Base-by-base conservation (phyloP, 2,797 vertebrate species). In the Phalloptychus januarius region DNA sequence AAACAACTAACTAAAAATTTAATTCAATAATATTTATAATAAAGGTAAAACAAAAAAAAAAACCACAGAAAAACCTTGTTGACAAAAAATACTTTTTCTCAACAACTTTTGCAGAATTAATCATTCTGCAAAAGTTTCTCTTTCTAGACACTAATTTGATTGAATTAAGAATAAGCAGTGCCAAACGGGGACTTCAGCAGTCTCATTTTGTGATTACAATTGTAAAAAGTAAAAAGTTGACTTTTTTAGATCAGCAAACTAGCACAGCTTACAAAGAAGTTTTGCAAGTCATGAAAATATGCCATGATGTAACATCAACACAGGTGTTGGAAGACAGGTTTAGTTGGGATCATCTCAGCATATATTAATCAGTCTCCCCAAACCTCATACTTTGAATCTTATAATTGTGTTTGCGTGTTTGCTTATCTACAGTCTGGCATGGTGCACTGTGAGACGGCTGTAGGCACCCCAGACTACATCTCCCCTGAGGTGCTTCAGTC, bases 391-490 rank as follows among this genome's bases (percentile, higher is more conserved):
- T 61, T 5, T 25, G 15, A 38, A 36, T 65, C 33, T 65, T 18
- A 65, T 65, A 20, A 7, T 38, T 65, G 7, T 12, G 36, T 5
- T 54, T 76, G 54, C 82, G 40, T 83, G 0, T 86, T 33, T 65
- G 20, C 88, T 15, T 79, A 42, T 81, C n/a, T 84, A 46, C 94
- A 99, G 98, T 95, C 96, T 18, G 98, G 98, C 44, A 98, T 99
- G 97, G 98, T 99, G 87, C 97, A 95, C 76, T 99, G 97, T 73
- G 98, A 98, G 82, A 99, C 98, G 0, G 98, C 98, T 0, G 98
- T 99, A 28, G 98, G 98, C 31, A 99, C 98, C 3, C 98, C 98
- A 0, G 98, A 99, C 93, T 99, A 99, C 93, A 99, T 99, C 92
- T 99, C 98, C 0, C 98, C 98, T 0, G 98, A 99, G 85, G 98